Percentiles rank a stretch among this genome's conserved stretches.
Conservation (phyloP, 2,113 vertebrate species). For the Puma concolor region DNA sequence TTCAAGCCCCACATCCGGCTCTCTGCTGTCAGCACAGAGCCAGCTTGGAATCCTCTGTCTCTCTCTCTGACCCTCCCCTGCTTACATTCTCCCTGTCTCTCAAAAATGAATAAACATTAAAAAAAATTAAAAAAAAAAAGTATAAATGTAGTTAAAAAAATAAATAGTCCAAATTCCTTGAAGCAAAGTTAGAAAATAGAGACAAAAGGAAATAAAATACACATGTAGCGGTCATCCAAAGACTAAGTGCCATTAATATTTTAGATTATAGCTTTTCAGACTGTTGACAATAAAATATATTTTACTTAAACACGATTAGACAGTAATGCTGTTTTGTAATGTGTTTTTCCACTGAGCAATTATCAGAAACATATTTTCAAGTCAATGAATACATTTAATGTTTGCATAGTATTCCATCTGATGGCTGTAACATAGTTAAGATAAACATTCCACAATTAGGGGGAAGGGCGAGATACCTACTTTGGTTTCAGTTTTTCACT, state of each 20-base stretch:
- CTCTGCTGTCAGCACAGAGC: too few relatives aligned
- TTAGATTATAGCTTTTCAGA: not conserved
- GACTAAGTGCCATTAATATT: not conserved
- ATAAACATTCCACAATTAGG: not conserved
- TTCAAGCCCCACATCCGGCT: too few relatives aligned
- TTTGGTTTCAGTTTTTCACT: not conserved
- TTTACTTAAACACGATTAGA: not conserved
- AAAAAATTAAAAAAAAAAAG: not conserved
- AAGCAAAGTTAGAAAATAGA: not conserved
- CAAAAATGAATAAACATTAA: too few relatives aligned
- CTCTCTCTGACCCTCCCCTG: too few relatives aligned
- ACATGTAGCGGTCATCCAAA: not conserved
- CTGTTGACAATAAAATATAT: not conserved
- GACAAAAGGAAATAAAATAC: not conserved
- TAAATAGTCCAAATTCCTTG: not conserved
- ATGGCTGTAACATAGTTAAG: not conserved
- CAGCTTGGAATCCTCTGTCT: too few relatives aligned
- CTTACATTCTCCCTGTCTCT: too few relatives aligned
- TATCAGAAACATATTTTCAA: not conserved
- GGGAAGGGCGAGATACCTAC: not conserved
- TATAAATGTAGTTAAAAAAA: not conserved
- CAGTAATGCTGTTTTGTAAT: not conserved
- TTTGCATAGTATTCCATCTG: not conserved
- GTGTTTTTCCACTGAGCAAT: not conserved
- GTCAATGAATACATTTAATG: not conserved